phyloP scores from a whole-genome alignment of 1,140 invertebrate genomes.

The Atopsyche davidsoni region DNA sequence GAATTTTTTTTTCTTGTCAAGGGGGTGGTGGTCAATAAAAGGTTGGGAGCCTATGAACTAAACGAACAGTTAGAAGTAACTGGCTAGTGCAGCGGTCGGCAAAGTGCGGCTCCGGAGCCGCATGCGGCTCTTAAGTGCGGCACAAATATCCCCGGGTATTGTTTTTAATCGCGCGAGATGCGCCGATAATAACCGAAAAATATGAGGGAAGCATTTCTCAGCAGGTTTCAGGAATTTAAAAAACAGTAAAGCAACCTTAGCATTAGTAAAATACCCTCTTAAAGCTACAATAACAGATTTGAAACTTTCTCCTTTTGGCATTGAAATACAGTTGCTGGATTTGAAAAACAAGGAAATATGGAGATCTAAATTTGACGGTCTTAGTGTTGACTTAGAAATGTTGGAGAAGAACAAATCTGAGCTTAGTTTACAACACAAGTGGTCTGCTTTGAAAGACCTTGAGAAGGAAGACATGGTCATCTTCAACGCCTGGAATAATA shows the following conservation, averaged over 20 bases:
- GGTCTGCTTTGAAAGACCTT: conserved; percentile 12
- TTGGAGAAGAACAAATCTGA: not conserved
- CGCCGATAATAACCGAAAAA: too few relatives aligned
- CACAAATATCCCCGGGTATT: too few relatives aligned
- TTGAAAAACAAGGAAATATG: conserved; percentile 8
- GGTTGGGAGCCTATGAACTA: too few relatives aligned
- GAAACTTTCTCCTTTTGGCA: not conserved
- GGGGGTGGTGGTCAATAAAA: too few relatives aligned
- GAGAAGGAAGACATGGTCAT: conserved; percentile 17
- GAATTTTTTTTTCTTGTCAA: too few relatives aligned
- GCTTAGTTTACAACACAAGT: conserved; percentile 2
- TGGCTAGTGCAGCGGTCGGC: too few relatives aligned
- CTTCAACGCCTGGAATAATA: conserved; percentile 15
- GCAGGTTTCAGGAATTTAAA: conserved; percentile 30
- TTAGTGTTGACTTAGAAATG: too few relatives aligned
- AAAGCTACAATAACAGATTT: not conserved
- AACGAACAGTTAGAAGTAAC: too few relatives aligned
- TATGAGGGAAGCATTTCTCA: conserved; percentile 28
- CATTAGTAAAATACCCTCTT: conserved; percentile 22
- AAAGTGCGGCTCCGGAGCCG: too few relatives aligned
- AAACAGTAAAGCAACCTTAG: conserved; percentile 22
- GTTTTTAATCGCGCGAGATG: too few relatives aligned
- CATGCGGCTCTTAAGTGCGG: too few relatives aligned
- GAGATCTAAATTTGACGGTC: conserved; percentile 4
- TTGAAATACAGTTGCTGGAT: conserved; percentile 30